Conservation (phyloP, 2,797 vertebrate species). For the Trichosurus vulpecula region DNA sequence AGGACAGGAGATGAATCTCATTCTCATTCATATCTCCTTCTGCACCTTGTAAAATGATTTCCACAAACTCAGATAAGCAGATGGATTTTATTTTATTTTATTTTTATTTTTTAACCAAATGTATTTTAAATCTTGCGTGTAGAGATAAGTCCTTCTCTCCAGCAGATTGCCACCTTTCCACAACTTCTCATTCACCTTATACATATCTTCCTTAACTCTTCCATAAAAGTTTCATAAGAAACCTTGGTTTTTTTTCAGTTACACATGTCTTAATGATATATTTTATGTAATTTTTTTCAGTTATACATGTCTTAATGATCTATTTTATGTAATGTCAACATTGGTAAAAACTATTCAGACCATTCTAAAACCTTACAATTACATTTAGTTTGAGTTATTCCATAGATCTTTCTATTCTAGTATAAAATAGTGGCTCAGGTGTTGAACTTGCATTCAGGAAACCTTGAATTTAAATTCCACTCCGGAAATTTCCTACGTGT, state of each 20-base stretch:
- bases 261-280: not conserved
- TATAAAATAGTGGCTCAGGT: not conserved
- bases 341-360: not conserved
- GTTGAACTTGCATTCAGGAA: too few relatives aligned
- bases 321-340: not conserved
- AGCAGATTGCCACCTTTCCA: not conserved
- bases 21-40: not conserved
- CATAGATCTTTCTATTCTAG: not conserved
- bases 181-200: not conserved
- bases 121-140: not conserved
- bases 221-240: not conserved
- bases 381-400: not conserved
- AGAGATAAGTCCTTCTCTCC: not conserved
- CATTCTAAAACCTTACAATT: not conserved
- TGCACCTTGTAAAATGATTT: not conserved
- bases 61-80: not conserved
- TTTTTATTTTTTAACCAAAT: too few relatives aligned
- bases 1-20: not conserved
- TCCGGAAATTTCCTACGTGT: too few relatives aligned
- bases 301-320: not conserved
- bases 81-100: too few relatives aligned
- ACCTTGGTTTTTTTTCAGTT: not conserved
- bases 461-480: too few relatives aligned
- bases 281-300: not conserved
- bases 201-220: not conserved